phyloP scores from a whole-genome alignment of 2,113 vertebrate genomes.

The Lichenostomus cassidix region DNA sequence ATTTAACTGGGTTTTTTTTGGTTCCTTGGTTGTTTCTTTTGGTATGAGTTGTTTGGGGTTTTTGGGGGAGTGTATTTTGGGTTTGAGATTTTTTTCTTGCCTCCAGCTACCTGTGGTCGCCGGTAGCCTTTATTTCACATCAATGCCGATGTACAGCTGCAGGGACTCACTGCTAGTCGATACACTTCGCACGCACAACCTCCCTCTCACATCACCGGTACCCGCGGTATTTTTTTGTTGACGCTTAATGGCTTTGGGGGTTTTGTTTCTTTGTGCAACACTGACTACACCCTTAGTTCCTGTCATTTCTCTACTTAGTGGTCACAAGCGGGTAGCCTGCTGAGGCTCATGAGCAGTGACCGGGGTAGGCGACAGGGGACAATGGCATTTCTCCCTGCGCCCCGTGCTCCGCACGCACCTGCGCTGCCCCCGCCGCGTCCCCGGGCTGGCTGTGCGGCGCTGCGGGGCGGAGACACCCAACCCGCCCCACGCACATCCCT shows the following conservation, averaged over 20 bases:
- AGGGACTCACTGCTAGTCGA: accelerated
- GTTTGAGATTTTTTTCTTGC: neutral
- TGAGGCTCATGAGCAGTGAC: neutral
- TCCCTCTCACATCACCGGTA: accelerated
- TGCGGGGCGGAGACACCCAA: neutral
- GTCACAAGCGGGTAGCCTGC: too few relatives aligned
- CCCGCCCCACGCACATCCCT: neutral
- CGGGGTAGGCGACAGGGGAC: accelerated
- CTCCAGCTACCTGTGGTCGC: accelerated
- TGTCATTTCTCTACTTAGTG: too few relatives aligned
- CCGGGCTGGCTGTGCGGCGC: neutral
- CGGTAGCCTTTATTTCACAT: neutral
- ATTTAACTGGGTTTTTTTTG: neutral
- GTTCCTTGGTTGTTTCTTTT: neutral
- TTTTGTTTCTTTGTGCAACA: neutral
- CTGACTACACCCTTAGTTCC: accelerated
- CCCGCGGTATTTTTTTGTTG: accelerated
- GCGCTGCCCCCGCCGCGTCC: neutral
- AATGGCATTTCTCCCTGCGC: accelerated
- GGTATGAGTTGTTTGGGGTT: neutral
- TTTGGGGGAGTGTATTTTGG: neutral
- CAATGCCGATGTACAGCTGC: accelerated
- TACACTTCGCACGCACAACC: accelerated
- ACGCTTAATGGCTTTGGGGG: accelerated
- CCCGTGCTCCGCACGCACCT: neutral